Conservation (phyloP, 2,888 invertebrate genomes). For the Drosophila mulleri region DNA sequence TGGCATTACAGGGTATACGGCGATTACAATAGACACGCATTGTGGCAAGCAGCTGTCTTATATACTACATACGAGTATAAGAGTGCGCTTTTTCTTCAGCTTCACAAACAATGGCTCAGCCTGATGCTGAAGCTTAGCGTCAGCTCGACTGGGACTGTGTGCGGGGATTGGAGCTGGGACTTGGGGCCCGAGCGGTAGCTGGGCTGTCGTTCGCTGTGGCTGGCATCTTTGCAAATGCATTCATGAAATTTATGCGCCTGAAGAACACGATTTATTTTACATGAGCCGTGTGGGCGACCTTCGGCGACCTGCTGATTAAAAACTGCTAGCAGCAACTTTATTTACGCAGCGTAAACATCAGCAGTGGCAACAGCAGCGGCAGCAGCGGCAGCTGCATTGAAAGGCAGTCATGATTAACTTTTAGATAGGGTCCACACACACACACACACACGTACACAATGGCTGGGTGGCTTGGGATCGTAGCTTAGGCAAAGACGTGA, state of each 20-base stretch:
- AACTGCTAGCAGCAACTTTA: constrained; percentile 56
- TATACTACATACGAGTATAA: not conserved
- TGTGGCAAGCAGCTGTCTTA: not conserved
- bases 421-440: constrained; percentile 52
- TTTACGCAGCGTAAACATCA: constrained; percentile 59
- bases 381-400: constrained; percentile 39
- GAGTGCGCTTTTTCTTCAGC: constrained; percentile 16
- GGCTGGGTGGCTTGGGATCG: constrained; percentile 1
- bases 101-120: constrained; percentile 15
- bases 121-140: constrained; percentile 21
- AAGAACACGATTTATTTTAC: constrained; percentile 71
- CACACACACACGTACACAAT: constrained; percentile 14
- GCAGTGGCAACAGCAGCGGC: constrained; percentile 7
- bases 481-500: constrained; percentile 25
- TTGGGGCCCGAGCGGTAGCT: too few relatives aligned
- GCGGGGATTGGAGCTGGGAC: not conserved
- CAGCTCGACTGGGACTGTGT: constrained; percentile 2
- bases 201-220: constrained; percentile 1
- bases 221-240: constrained; percentile 52
- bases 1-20: constrained; percentile 2
- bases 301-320: constrained; percentile 65
- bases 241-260: constrained; percentile 68
- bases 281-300: constrained; percentile 57
- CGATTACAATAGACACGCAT: too few relatives aligned
- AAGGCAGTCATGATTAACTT: constrained; percentile 69